A percentile compares a stretch with the other conserved stretches of the same genome.
Conservation (phyloP, 2,797 vertebrate species). For the Enteromius trimaculatus region DNA sequence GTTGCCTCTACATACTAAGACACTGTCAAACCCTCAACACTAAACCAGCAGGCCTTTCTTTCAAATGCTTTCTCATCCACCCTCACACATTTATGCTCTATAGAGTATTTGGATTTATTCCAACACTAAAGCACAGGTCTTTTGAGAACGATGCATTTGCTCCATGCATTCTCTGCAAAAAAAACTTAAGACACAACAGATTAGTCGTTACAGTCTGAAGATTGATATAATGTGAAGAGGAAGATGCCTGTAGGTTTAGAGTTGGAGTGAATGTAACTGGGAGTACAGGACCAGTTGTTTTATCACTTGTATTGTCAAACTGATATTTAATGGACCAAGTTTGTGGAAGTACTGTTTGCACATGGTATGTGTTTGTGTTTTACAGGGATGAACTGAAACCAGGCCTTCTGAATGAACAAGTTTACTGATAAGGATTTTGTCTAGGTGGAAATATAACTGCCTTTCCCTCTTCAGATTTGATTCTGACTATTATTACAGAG, state of each 20-base stretch:
- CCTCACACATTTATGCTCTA: not conserved
- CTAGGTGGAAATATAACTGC: constrained; percentile 21
- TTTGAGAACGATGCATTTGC: constrained; percentile 66
- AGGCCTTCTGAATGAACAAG: constrained; percentile 9
- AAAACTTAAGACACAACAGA: not conserved
- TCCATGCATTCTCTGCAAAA: constrained; percentile 46
- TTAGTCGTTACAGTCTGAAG: not conserved
- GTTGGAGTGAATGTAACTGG: not conserved
- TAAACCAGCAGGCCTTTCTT: constrained; percentile 7
- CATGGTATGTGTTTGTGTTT: constrained; percentile 12
- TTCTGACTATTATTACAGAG: constrained; percentile 23
- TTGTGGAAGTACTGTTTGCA: constrained; percentile 4
- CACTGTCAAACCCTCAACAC: not conserved
- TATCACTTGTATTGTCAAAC: constrained; percentile 1
- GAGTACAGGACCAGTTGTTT: not conserved
- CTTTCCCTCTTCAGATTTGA: constrained; percentile 4
- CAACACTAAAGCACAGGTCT: constrained; percentile 70
- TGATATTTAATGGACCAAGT: constrained; percentile 39
- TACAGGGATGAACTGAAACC: constrained; percentile 15
- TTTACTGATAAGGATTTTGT: constrained; percentile 17
- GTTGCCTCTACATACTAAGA: constrained; percentile 3
- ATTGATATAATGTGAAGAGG: not conserved
- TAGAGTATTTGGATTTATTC: constrained; percentile 44
- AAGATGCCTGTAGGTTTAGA: constrained; percentile 10
- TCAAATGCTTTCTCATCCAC: not conserved